phyloP scores from a whole-genome alignment of 1,140 invertebrate genomes.

The Sminthurides bifidus region DNA sequence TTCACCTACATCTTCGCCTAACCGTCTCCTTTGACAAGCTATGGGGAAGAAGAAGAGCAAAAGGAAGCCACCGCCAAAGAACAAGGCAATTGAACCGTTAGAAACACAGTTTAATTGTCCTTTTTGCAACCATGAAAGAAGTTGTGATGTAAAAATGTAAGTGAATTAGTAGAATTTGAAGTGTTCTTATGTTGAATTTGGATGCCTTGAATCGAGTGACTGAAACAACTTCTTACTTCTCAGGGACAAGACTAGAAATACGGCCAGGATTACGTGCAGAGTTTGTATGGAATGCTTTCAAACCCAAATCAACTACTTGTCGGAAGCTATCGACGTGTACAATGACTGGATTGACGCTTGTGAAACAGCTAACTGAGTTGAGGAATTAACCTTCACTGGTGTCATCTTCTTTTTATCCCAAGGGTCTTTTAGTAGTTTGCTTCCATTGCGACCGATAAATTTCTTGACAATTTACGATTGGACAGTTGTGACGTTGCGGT shows the following conservation, averaged over 20 bases:
- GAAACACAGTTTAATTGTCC: constrained; percentile 97
- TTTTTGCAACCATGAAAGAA: constrained; percentile 99
- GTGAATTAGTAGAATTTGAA: constrained; percentile 34
- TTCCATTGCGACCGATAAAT: background rate
- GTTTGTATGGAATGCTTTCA: constrained; percentile 55
- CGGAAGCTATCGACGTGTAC: constrained; percentile 56
- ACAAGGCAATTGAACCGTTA: constrained; percentile 83
- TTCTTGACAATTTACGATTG: background rate
- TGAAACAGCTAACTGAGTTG: constrained; percentile 44
- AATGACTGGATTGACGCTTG: constrained; percentile 62
- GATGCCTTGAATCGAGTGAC: too few species aligned
- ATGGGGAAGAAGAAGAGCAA: constrained; percentile 97
- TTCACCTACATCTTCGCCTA: too few species aligned
- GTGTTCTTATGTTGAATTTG: too few species aligned
- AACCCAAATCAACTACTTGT: constrained; percentile 51
- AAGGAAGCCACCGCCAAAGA: constrained; percentile 87
- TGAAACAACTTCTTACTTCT: constrained; percentile 14
- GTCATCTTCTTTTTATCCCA: background rate
- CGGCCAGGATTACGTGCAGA: constrained; percentile 47
- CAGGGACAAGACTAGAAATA: constrained; percentile 50
- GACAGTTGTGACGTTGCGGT: too few species aligned
- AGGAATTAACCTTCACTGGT: background rate
- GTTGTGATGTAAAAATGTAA: constrained; percentile 99
- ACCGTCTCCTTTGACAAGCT: constrained; percentile 19
- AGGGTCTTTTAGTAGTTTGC: background rate